phyloP scores from a whole-genome alignment of 2,797 vertebrate genomes.

The Rallus crepitans region DNA sequence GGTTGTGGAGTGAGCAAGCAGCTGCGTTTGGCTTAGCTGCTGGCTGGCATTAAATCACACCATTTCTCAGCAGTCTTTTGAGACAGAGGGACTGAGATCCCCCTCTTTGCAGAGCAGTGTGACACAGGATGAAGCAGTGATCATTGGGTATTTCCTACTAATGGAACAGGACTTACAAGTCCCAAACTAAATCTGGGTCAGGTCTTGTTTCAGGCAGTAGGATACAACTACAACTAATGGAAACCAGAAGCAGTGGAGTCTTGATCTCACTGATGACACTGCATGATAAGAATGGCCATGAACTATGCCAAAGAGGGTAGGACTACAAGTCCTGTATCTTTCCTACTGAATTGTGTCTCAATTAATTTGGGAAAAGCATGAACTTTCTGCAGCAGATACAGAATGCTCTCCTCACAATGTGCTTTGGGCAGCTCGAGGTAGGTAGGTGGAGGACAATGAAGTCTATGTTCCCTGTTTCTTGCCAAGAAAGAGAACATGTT shows the following conservation, averaged over 20 bases:
- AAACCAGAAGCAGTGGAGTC: neutral
- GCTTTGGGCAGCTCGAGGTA: neutral
- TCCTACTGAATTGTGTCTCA: neutral
- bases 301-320: neutral
- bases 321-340: rapidly evolving
- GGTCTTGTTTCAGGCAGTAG: neutral
- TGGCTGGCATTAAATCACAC: too few relatives aligned
- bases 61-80: neutral
- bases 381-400: neutral
- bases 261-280: neutral
- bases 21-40: too few relatives aligned
- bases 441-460: neutral
- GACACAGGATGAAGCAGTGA: neutral
- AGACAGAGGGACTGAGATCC: neutral
- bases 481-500: neutral
- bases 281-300: neutral
- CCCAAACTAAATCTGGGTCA: neutral
- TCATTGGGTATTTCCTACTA: neutral
- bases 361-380: neutral
- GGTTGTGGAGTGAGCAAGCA: too few relatives aligned
- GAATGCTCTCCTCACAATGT: neutral
- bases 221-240: neutral
- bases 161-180: neutral
- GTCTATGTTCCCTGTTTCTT: neutral
- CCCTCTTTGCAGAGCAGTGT: neutral